Conservation (phyloP, 2,888 invertebrate species). For the Argyresthia goedartella region DNA sequence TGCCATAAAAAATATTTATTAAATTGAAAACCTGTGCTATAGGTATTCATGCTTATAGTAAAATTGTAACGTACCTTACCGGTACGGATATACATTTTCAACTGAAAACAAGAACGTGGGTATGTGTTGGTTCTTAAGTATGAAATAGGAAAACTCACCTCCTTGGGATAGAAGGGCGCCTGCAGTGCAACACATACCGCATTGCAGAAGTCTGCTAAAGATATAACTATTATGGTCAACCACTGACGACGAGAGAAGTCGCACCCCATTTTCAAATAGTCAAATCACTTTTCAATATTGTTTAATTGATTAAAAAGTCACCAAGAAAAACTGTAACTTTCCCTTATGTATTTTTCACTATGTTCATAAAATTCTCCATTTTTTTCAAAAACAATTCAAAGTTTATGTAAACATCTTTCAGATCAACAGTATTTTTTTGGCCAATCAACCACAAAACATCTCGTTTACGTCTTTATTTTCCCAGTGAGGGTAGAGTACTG, state of each 20-base stretch:
- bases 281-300: too few relatives aligned
- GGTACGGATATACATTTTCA: too few relatives aligned
- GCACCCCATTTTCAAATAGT: constrained; percentile 53
- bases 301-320: not conserved
- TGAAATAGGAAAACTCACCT: constrained; percentile 67
- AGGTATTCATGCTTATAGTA: too few relatives aligned
- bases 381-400: too few relatives aligned
- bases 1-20: too few relatives aligned
- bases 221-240: constrained; percentile 82
- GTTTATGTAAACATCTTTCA: too few relatives aligned
- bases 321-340: too few relatives aligned
- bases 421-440: not conserved
- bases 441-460: not conserved
- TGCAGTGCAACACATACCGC: constrained; percentile 88
- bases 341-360: too few relatives aligned
- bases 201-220: constrained; percentile 86
- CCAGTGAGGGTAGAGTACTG: constrained; percentile 31
- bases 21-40: too few relatives aligned
- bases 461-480: constrained; percentile 12
- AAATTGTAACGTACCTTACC: too few relatives aligned
- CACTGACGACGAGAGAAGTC: constrained; percentile 81
- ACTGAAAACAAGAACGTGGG: too few relatives aligned
- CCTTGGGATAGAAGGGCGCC: constrained; percentile 88
- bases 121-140: not conserved
- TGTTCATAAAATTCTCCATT: not conserved